Conservation (phyloP, 53 echinoderm and acorn worm species). For the Luidia sarsii region DNA sequence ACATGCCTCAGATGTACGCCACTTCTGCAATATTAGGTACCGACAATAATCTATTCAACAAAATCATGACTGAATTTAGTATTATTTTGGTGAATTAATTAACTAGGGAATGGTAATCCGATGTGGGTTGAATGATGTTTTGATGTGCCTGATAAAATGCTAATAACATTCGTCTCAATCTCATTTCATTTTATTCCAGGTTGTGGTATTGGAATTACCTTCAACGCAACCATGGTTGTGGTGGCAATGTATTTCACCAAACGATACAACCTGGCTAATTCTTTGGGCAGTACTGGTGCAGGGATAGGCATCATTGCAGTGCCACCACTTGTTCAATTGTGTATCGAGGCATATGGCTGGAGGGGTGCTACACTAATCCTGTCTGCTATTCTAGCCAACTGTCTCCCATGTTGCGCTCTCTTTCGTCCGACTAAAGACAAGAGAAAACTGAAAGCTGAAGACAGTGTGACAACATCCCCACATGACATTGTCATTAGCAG, state of each 20-base stretch:
- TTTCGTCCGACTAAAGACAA: background rate
- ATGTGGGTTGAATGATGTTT: background rate
- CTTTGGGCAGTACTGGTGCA: background rate
- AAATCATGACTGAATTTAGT: background rate
- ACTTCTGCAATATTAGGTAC: background rate
- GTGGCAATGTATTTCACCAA: constrained; percentile 29
- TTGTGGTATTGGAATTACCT: constrained; percentile 13
- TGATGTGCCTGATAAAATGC: background rate
- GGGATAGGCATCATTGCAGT: constrained; percentile 7
- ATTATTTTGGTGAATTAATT: background rate
- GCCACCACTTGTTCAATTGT: constrained; percentile 31
- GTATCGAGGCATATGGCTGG: constrained; percentile 23
- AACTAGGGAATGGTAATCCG: background rate
- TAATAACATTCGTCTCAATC: background rate
- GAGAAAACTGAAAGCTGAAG: background rate
- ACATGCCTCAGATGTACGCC: constrained; percentile 1
- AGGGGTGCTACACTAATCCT: constrained; percentile 6
- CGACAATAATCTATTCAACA: background rate
- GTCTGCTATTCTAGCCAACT: constrained; percentile 22
- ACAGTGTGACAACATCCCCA: too few relatives aligned
- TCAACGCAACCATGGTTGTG: background rate
- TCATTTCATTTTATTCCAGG: background rate
- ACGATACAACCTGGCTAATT: constrained; percentile 1
- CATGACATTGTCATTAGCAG: too few relatives aligned
- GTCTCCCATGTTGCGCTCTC: background rate